phyloP scores from a whole-genome alignment of 1,140 invertebrate species.

The Brachionus asplanchnoidis region DNA sequence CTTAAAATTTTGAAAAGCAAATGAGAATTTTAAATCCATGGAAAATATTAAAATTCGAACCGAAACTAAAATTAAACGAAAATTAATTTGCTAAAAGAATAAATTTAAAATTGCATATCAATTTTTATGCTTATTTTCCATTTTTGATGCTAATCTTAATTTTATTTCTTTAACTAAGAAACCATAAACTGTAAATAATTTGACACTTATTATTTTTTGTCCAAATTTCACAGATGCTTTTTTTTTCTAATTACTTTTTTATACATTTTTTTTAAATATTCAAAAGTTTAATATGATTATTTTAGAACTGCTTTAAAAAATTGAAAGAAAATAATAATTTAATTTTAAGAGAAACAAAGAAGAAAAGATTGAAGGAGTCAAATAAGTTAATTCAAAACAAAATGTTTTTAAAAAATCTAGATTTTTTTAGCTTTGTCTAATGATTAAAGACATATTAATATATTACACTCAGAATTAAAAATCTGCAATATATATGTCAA shows the following conservation, averaged over 20 bases:
- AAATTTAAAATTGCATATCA: neutral
- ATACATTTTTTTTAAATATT: neutral
- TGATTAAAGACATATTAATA: no score
- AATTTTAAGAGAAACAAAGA: no score
- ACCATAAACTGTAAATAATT: slow-evolving; percentile 4
- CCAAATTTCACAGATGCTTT: neutral
- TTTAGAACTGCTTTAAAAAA: no score
- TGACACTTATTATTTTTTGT: neutral
- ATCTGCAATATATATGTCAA: no score
- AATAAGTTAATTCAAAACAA: no score
- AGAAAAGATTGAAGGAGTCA: no score
- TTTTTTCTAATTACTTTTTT: neutral
- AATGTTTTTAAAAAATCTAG: no score
- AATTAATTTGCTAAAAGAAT: neutral
- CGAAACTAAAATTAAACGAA: neutral
- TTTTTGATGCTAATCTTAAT: neutral
- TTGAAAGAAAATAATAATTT: no score
- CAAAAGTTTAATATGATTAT: no score
- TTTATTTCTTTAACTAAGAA: neutral
- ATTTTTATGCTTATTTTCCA: neutral
- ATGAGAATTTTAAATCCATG: neutral
- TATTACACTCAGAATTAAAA: no score
- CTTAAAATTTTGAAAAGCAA: neutral
- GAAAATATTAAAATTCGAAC: neutral
- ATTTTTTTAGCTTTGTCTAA: no score